Evolutionary conservation across 2,113 vertebrate species (phyloP).

Genomic region (Syngnathus typhle): DNA sequence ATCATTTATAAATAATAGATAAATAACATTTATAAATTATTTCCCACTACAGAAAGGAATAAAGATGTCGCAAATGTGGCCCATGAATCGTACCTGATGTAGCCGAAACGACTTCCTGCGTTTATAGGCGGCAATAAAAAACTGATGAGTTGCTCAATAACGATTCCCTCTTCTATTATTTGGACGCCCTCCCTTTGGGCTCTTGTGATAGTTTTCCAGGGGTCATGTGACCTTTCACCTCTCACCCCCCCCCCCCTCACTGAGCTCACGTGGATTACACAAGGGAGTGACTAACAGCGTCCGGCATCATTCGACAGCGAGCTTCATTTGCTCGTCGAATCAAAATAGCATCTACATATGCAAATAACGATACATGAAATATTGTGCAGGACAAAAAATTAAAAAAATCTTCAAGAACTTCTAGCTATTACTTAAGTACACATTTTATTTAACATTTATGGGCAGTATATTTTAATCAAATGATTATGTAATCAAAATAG

Average conservation of each 20-base stretch:
- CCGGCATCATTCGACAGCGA: constrained; percentile 11
- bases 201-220: constrained; percentile 31
- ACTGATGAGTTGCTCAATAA: constrained; percentile 47
- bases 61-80: too few species aligned
- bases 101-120: constrained; percentile 42
- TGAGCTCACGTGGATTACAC: constrained; percentile 23
- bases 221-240: constrained; percentile 42
- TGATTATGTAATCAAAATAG: too few species aligned
- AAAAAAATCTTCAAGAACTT: too few species aligned
- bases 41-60: too few species aligned
- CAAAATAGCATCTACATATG: background rate
- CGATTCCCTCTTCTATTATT: constrained; percentile 16
- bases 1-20: too few species aligned
- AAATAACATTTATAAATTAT: too few species aligned
- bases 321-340: background rate
- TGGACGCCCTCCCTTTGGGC: constrained; percentile 33
- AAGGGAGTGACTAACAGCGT: constrained; percentile 38
- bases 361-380: background rate
- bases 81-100: constrained; percentile 1
- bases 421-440: too few species aligned
- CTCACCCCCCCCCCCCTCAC: constrained; percentile 30
- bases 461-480: too few species aligned
- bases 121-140: constrained; percentile 47
- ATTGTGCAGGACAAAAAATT: background rate
- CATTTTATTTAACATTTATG: too few species aligned